A percentile compares a stretch with the other conserved stretches of the same genome.
phyloP scores from a whole-genome alignment of 2,113 vertebrate genomes.

The Rhizomys pruinosus region DNA sequence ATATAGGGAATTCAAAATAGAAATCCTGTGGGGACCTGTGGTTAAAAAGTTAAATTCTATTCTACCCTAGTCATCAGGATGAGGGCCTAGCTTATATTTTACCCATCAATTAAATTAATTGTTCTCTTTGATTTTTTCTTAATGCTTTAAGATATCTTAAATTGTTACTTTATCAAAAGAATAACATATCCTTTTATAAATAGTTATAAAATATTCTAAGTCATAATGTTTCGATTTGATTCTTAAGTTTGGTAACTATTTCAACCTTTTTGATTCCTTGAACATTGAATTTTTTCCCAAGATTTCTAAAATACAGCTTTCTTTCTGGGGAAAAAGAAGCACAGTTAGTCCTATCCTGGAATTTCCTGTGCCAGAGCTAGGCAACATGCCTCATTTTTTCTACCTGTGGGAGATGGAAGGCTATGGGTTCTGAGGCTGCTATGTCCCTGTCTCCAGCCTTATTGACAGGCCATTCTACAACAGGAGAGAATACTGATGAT shows the following conservation, averaged over 20 bases:
- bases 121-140: not conserved
- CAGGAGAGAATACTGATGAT: not conserved
- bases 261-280: not conserved
- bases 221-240: not conserved
- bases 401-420: not conserved
- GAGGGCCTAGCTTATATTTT: not conserved
- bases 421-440: not conserved
- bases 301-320: not conserved
- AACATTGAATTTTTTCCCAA: not conserved
- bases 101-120: not conserved
- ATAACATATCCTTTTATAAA: not conserved
- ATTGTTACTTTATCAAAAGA: conserved; percentile 38
- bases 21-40: not conserved
- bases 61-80: not conserved
- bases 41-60: not conserved
- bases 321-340: not conserved
- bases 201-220: conserved; percentile 14
- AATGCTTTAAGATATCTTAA: conserved; percentile 12
- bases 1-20: not conserved
- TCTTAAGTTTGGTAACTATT: not conserved
- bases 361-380: not conserved
- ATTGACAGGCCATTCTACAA: not conserved
- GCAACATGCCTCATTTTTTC: not conserved
- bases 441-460: not conserved
- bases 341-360: not conserved